Evolutionary conservation across 2,113 vertebrate genomes (phyloP).

Genomic region (Eurystomus gularis): DNA sequence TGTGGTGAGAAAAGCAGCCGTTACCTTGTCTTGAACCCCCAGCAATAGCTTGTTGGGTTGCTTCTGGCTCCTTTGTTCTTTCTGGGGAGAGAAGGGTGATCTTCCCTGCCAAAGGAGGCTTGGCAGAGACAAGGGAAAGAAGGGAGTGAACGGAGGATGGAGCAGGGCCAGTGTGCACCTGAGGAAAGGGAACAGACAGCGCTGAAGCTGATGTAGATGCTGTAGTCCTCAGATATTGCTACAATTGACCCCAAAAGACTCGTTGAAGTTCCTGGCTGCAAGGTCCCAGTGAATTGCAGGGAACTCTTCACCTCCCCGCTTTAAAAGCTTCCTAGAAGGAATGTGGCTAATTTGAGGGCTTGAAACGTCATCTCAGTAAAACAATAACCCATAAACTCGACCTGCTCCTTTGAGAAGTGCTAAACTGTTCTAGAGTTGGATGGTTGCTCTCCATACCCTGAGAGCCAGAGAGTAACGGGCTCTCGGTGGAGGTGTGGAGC

Average conservation of each 20-base stretch:
- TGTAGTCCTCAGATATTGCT: background rate
- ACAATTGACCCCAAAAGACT: background rate
- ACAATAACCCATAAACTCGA: background rate
- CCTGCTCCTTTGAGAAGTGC: background rate
- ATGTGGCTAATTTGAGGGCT: background rate
- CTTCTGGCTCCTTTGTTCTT: background rate
- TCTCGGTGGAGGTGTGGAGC: background rate
- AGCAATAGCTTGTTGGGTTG: background rate
- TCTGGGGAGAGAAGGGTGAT: background rate
- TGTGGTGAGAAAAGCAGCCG: background rate
- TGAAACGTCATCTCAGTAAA: background rate
- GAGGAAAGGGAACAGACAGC: background rate
- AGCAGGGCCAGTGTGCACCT: background rate
- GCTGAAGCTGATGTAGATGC: fast-evolving
- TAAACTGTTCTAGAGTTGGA: background rate
- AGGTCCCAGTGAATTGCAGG: background rate
- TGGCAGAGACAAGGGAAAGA: no score
- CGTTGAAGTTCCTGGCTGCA: background rate
- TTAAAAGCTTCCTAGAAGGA: background rate
- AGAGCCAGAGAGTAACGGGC: no score
- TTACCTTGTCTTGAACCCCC: background rate
- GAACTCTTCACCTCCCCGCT: background rate
- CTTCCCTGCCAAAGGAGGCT: background rate
- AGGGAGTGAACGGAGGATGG: background rate
- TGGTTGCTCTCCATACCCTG: background rate